phyloP scores from a whole-genome alignment of 2,113 vertebrate genomes.

The Sceloporus tristichus region DNA sequence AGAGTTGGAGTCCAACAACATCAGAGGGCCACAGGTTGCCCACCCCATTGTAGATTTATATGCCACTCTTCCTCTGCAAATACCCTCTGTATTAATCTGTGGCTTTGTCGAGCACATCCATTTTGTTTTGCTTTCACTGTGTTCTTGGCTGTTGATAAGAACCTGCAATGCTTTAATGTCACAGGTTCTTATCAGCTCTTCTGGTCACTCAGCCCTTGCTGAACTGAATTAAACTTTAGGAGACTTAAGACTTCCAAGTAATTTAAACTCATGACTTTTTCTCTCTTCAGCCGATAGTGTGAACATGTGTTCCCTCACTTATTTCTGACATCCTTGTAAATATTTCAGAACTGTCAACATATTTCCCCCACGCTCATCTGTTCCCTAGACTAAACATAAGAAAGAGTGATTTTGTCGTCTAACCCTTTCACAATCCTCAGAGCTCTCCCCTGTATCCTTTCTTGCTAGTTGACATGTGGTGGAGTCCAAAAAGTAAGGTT shows the following conservation, averaged over 20 bases:
- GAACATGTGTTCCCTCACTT: conserved; percentile 14
- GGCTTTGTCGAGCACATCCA: background rate
- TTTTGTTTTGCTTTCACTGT: background rate
- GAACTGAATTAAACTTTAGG: background rate
- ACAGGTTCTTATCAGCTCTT: background rate
- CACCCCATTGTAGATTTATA: no score
- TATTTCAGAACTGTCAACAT: conserved; percentile 43
- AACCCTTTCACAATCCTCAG: conserved; percentile 7
- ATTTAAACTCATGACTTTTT: conserved; percentile 5
- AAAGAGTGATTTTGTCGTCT: background rate
- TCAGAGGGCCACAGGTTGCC: no score
- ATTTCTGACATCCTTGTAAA: conserved; percentile 29
- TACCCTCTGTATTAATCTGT: background rate
- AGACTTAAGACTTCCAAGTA: background rate
- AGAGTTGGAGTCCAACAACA: no score
- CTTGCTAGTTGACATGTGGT: background rate
- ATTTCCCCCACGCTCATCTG: conserved; percentile 36
- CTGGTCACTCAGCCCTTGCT: background rate
- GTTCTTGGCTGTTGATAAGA: conserved; percentile 1
- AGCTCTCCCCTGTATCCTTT: background rate
- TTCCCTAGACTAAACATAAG: conserved; percentile 28
- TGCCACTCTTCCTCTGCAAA: background rate
- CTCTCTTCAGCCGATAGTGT: background rate
- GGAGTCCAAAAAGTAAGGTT: background rate
- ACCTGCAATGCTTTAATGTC: background rate